Evolutionary conservation across 1,140 invertebrate genomes (phyloP).

Genomic region (Holcopasites calliopsidis): DNA sequence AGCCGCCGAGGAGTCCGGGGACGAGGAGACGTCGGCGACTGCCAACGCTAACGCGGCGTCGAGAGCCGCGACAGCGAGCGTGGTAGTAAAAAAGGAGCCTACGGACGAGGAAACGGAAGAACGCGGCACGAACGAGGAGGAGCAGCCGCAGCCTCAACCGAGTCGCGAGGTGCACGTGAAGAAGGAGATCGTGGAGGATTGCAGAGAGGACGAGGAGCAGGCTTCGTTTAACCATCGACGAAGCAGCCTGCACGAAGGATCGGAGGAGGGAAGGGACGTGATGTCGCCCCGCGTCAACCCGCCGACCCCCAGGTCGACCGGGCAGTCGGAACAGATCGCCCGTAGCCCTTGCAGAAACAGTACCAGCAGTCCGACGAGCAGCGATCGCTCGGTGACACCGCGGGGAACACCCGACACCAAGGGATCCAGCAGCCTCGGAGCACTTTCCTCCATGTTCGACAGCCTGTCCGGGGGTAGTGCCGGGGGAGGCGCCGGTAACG

Average conservation of each 20-base stretch:
- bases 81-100: slow-evolving; percentile 76
- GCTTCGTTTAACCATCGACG: slow-evolving; percentile 70
- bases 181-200: slow-evolving; percentile 75
- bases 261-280: slow-evolving; percentile 73
- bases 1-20: slow-evolving; percentile 71
- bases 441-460: slow-evolving; percentile 94
- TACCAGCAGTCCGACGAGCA: slow-evolving; percentile 85
- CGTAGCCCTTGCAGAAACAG: slow-evolving; percentile 83
- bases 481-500: slow-evolving; percentile 77
- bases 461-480: slow-evolving; percentile 84
- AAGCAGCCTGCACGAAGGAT: slow-evolving; percentile 69
- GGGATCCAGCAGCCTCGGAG: slow-evolving; percentile 87
- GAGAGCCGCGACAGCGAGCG: not conserved
- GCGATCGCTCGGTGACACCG: slow-evolving; percentile 87
- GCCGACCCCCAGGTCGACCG: slow-evolving; percentile 74
- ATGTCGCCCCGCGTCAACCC: slow-evolving; percentile 82
- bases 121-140: slow-evolving; percentile 62
- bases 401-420: slow-evolving; percentile 85
- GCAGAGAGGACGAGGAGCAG: slow-evolving; percentile 73
- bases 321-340: slow-evolving; percentile 70
- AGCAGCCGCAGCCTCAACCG: slow-evolving; percentile 57
- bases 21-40: slow-evolving; percentile 70
- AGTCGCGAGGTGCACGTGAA: slow-evolving; percentile 74
- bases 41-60: not conserved
- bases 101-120: slow-evolving; percentile 74